phyloP scores from a whole-genome alignment of 2,113 vertebrate genomes.

The Zosterops pallidus region DNA sequence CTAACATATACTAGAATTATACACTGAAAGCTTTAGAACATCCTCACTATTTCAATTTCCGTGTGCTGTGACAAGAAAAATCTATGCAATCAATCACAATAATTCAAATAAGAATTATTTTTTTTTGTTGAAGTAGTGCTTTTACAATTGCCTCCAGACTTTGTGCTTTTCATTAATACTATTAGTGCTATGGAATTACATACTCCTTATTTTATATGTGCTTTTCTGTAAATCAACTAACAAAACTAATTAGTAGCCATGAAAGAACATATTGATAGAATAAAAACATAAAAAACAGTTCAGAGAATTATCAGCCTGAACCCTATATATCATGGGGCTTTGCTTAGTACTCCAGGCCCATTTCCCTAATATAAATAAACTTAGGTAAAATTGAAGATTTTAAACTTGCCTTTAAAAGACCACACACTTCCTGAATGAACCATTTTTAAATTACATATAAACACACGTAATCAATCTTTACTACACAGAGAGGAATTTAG shows the following conservation, averaged over 20 bases:
- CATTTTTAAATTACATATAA: conserved; percentile 73
- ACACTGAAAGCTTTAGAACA: background rate
- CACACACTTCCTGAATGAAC: conserved; percentile 71
- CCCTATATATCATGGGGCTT: conserved; percentile 58
- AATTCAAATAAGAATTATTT: conserved; percentile 64
- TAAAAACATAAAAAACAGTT: conserved; percentile 64
- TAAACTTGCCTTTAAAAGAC: conserved; percentile 73
- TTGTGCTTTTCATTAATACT: conserved; percentile 66
- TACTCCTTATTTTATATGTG: conserved; percentile 59
- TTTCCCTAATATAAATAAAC: conserved; percentile 71
- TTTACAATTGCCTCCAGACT: conserved; percentile 55
- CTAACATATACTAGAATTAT: background rate
- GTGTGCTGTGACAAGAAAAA: conserved; percentile 35
- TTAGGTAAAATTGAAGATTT: conserved; percentile 67
- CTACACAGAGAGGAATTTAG: conserved; percentile 41
- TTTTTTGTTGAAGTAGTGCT: conserved; percentile 8
- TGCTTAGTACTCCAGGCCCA: conserved; percentile 2
- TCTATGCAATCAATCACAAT: conserved; percentile 54
- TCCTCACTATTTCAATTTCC: background rate
- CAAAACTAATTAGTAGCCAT: conserved; percentile 74
- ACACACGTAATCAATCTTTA: conserved; percentile 74
- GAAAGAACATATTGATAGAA: conserved; percentile 74
- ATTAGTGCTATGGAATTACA: conserved; percentile 48
- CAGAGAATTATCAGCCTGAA: conserved; percentile 70
- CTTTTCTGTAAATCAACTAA: conserved; percentile 71